Conservation (phyloP, 2,888 invertebrate species). For the Athripsodes cinereus region DNA sequence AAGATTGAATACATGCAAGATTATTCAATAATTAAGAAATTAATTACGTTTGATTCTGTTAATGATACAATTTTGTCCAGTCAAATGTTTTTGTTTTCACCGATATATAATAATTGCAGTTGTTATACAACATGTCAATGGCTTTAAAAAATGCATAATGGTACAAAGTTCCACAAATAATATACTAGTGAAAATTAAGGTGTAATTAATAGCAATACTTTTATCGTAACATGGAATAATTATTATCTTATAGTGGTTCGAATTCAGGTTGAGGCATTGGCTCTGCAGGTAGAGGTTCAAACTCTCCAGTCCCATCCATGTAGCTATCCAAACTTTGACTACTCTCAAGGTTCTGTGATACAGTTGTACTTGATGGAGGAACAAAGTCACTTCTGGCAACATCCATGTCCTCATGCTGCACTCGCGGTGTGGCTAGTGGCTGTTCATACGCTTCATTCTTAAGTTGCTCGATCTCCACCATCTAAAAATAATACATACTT, state of each 20-base stretch:
- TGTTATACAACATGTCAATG: no score
- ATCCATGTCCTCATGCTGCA: slow-evolving; percentile 41
- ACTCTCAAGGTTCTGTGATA: neutral
- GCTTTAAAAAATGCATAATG: no score
- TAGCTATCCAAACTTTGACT: slow-evolving; percentile 25
- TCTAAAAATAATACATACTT: slow-evolving; percentile 23
- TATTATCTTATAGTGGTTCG: slow-evolving; percentile 38
- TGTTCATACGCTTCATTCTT: slow-evolving; percentile 45
- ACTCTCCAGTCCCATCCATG: slow-evolving; percentile 43
- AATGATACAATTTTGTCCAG: no score
- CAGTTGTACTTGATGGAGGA: neutral
- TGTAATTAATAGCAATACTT: no score
- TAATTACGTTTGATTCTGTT: no score
- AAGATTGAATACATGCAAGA: no score
- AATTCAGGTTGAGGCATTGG: slow-evolving; percentile 49
- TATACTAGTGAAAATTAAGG: no score
- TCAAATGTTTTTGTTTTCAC: no score
- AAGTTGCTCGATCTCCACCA: slow-evolving; percentile 40
- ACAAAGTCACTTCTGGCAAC: slow-evolving; percentile 7
- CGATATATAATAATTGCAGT: no score
- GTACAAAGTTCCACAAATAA: no score
- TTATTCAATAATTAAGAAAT: no score
- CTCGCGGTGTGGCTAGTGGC: slow-evolving; percentile 43
- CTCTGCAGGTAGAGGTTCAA: slow-evolving; percentile 48
- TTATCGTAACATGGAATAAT: no score